These are phyloP conservation scores for Coleophora deauratella DNA, from an alignment of 2,888 invertebrate genomes.

Conservation along the genomic window DNA sequence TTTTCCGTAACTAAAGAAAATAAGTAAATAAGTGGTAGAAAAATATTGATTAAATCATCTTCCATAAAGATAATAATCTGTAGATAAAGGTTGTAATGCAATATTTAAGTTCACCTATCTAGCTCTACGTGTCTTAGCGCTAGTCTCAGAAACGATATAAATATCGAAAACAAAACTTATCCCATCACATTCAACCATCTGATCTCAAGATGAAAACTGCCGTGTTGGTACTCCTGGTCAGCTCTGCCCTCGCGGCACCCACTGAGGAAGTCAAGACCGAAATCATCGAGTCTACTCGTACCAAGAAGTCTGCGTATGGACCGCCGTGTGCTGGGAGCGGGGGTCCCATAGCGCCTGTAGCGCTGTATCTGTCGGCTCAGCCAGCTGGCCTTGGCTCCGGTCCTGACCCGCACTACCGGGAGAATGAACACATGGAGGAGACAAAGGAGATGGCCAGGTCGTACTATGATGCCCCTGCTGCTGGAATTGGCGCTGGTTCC, in stretches of 20 bases:
- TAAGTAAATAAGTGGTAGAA: too few species aligned
- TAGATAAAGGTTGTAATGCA: too few species aligned
- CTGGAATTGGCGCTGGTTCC: background rate
- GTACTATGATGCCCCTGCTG: slow-evolving; percentile 4
- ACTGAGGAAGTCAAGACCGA: slow-evolving; percentile 8
- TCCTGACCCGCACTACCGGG: slow-evolving; percentile 14
- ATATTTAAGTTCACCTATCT: background rate
- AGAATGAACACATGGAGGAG: slow-evolving; percentile 10
- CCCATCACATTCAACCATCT: slow-evolving; percentile 11
- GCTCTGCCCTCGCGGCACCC: slow-evolving; percentile 18
- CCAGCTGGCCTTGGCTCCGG: slow-evolving; percentile 4
- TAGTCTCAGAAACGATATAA: slow-evolving; percentile 9
- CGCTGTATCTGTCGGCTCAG: slow-evolving; percentile 14
- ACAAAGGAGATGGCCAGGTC: slow-evolving; percentile 7
- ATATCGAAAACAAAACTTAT: slow-evolving; percentile 4
- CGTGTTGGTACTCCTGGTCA: slow-evolving; percentile 16
- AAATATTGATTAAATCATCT: too few species aligned
- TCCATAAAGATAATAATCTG: too few species aligned
- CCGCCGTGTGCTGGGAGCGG: slow-evolving; percentile 1
- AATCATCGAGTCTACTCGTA: background rate
- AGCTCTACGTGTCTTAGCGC: background rate
- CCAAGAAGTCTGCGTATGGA: slow-evolving; percentile 16
- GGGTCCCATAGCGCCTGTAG: slow-evolving; percentile 12
- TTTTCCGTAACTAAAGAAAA: too few species aligned
- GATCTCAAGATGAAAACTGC: slow-evolving; percentile 20